Evolutionary conservation across 2,797 vertebrate species (phyloP), one percentile per base, ranked within the genome.

Genomic region (Melopsittacus undulatus): DNA sequence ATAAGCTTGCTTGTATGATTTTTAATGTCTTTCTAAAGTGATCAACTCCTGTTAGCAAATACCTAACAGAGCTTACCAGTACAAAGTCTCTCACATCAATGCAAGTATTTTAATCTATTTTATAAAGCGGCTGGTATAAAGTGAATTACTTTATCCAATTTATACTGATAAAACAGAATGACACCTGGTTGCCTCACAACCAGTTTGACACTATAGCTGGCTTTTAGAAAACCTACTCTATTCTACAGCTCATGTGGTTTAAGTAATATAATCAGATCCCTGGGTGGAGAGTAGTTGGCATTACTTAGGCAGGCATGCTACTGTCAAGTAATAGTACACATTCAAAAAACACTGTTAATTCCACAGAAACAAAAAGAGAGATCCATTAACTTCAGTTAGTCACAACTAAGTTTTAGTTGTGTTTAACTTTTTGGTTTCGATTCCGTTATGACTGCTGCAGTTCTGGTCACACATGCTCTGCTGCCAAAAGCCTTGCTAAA

Each of bases 201-300:
- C 59, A 38, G 5, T 46, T 29, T 4, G 3, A 34, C 48, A 42
- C 9, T 19, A 18, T 2, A 23, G 36, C 0, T 56, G 48, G 36
- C 62, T 73, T 27, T 22, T 5, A 38, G 38, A 24, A 73, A 73
- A 59, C 10, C 56, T 34, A n/a, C 23, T 36, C n/a, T 38, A 40
- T 1, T 10, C 59, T 78, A 29, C 4, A 68, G 24, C 13, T 61
- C 3, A 0, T 3, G 4, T 13, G 13, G 12, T 79, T 68, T 36
- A 62, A 80, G 26, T 10, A 43, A 42, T 3, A 21, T 7, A 93
- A 42, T 2, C 22, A 85, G 52, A 80, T 18, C 30, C 16, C 11
- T 9, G 17, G 32, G 8, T 4, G 32, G 11, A 48, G 21, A 76
- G n/a, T 4, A 6, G 4, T 3, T 46, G 32, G 19, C 13, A 32